phyloP scores from a whole-genome alignment of 1,140 invertebrate genomes.

The Schlechtendalia chinensis region DNA sequence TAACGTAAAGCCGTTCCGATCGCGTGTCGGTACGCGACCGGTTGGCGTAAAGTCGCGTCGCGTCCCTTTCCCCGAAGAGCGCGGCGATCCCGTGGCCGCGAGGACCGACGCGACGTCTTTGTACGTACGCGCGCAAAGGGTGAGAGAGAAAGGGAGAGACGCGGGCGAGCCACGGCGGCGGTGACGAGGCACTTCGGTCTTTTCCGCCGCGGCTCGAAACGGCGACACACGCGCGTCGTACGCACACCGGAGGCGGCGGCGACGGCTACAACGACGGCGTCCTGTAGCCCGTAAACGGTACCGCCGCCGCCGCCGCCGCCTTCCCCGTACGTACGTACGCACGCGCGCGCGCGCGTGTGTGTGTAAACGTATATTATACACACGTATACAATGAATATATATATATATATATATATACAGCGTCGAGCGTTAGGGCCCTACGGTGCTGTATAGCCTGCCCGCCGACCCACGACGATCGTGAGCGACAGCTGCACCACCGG shows the following conservation, averaged over 20 bases:
- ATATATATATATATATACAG: background rate
- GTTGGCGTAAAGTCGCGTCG: too few relatives aligned
- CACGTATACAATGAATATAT: background rate
- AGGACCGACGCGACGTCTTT: too few relatives aligned
- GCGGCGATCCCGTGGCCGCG: too few relatives aligned
- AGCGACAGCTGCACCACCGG: constrained; percentile 20
- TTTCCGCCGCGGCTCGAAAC: background rate
- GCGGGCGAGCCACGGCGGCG: too few relatives aligned
- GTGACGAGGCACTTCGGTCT: too few relatives aligned
- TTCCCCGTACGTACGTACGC: background rate
- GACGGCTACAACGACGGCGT: background rate
- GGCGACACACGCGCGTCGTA: background rate
- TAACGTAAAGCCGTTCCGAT: too few relatives aligned
- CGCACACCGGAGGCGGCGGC: background rate
- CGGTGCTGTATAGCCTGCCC: constrained; percentile 17
- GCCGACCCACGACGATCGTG: background rate
- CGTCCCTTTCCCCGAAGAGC: too few relatives aligned
- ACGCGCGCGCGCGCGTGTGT: background rate
- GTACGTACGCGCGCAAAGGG: too few relatives aligned
- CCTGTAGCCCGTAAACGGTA: constrained; percentile 31
- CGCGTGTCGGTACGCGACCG: too few relatives aligned
- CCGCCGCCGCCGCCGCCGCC: background rate
- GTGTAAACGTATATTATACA: background rate
- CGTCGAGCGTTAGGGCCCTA: constrained; percentile 30
- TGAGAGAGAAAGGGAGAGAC: too few relatives aligned